A percentile compares a stretch with the other conserved stretches of the same genome.
Conservation (phyloP, 2,888 invertebrate species). For the Syrista parreyssii region DNA sequence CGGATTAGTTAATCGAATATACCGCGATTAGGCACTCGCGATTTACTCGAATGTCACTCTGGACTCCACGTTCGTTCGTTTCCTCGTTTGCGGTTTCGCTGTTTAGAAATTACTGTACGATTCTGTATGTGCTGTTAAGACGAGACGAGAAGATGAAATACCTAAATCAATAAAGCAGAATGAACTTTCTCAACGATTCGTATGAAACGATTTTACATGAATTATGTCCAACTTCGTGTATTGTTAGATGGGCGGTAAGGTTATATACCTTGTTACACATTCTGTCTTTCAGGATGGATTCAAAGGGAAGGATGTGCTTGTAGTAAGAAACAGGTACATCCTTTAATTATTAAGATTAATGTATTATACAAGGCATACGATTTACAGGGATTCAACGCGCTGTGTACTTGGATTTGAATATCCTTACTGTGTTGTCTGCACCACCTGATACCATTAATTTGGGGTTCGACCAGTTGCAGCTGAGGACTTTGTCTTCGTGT, state of each 20-base stretch:
- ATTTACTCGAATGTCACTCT: not conserved
- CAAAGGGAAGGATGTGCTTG: not conserved
- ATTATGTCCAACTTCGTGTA: not conserved
- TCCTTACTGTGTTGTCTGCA: constrained; percentile 91
- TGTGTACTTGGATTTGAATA: constrained; percentile 78
- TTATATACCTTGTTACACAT: not conserved
- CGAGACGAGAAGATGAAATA: not conserved
- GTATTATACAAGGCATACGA: not conserved
- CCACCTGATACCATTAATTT: constrained; percentile 90
- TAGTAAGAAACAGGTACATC: not conserved
- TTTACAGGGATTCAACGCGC: constrained; percentile 33
- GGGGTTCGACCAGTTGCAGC: constrained; percentile 94
- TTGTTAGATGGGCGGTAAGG: not conserved
- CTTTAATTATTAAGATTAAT: constrained; percentile 3
- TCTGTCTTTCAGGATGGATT: not conserved
- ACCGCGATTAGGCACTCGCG: not conserved
- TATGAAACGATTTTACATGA: constrained; percentile 8
- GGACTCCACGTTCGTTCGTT: not conserved
- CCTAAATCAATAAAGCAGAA: constrained; percentile 6
- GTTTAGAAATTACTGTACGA: constrained; percentile 2
- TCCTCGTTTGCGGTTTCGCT: not conserved
- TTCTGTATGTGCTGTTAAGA: constrained; percentile 4
- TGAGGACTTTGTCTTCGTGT: constrained; percentile 92
- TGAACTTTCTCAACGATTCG: constrained; percentile 8
- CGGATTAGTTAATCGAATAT: not conserved